Conservation (phyloP, 2,113 vertebrate genomes). For the Elachura formosa region DNA sequence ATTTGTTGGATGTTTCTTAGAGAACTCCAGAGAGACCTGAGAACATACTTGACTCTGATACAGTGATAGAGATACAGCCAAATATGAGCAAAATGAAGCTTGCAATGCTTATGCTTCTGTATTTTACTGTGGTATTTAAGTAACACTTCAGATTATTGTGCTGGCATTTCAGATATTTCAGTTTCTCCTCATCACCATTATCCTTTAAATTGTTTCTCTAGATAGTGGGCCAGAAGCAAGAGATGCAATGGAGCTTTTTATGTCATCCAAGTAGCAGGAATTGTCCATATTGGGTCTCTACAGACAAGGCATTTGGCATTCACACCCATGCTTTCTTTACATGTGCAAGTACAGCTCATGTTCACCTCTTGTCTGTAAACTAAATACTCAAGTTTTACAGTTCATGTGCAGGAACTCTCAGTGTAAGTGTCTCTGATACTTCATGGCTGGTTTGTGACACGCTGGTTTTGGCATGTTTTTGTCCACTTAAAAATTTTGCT, state of each 20-base stretch:
- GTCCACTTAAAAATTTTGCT: not conserved
- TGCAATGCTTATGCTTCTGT: not conserved
- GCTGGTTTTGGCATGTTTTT: not conserved
- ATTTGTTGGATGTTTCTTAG: not conserved
- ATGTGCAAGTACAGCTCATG: fast-evolving
- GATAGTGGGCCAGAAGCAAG: not conserved
- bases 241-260: not conserved
- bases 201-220: not conserved
- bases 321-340: not conserved
- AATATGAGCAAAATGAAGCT: not conserved
- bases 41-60: not conserved
- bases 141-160: not conserved
- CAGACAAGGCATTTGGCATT: not conserved
- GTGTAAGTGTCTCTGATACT: not conserved
- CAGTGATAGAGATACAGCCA: not conserved
- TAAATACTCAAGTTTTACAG: not conserved
- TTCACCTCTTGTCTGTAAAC: not conserved
- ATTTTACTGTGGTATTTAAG: not conserved
- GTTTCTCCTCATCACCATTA: conserved; percentile 11
- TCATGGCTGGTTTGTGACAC: not conserved
- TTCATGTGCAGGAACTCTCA: not conserved
- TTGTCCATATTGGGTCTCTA: not conserved
- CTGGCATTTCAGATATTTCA: conserved; percentile 23
- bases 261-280: not conserved
- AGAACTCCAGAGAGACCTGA: not conserved